Evolutionary conservation across 2,888 invertebrate species (phyloP).

Genomic region (Venusia cambrica): DNA sequence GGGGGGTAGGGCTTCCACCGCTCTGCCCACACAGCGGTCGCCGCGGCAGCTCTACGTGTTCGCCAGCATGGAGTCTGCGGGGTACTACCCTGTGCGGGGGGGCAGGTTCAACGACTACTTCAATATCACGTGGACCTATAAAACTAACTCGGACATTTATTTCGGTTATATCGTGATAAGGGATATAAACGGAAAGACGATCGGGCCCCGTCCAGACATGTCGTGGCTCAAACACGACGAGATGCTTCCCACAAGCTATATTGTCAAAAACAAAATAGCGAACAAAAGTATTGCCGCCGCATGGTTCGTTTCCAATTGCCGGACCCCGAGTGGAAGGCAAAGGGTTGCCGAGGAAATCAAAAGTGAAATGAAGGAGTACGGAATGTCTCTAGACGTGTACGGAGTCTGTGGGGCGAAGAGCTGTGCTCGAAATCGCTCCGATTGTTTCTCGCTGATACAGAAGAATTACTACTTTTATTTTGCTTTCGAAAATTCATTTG

Average conservation of each 20-base stretch:
- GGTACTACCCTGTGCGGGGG: slow-evolving; percentile 44
- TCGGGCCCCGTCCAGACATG: slow-evolving; percentile 42
- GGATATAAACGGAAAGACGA: slow-evolving; percentile 34
- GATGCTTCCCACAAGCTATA: slow-evolving; percentile 36
- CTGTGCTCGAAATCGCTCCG: slow-evolving; percentile 34
- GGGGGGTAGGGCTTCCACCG: too few relatives aligned
- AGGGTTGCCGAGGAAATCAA: slow-evolving; percentile 31
- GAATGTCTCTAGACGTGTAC: slow-evolving; percentile 44
- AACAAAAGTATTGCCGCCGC: slow-evolving; percentile 21
- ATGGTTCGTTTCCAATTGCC: slow-evolving; percentile 59
- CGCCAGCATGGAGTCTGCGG: slow-evolving; percentile 47
- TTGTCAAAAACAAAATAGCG: slow-evolving; percentile 16
- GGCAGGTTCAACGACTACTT: slow-evolving; percentile 41
- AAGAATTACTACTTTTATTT: slow-evolving; percentile 56
- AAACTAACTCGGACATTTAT: slow-evolving; percentile 42
- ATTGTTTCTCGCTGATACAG: slow-evolving; percentile 42
- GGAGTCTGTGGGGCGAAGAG: slow-evolving; percentile 44
- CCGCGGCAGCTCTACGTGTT: too few relatives aligned
- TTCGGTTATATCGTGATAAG: slow-evolving; percentile 48
- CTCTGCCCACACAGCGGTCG: too few relatives aligned
- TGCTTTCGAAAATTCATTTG: slow-evolving; percentile 56
- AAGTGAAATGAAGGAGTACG: slow-evolving; percentile 30
- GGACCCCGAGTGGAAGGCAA: slow-evolving; percentile 38
- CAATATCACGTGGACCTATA: slow-evolving; percentile 58
- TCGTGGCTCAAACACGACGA: slow-evolving; percentile 37